Evolutionary conservation across 2,797 vertebrate species (phyloP).

Genomic region (Agapornis canus): DNA sequence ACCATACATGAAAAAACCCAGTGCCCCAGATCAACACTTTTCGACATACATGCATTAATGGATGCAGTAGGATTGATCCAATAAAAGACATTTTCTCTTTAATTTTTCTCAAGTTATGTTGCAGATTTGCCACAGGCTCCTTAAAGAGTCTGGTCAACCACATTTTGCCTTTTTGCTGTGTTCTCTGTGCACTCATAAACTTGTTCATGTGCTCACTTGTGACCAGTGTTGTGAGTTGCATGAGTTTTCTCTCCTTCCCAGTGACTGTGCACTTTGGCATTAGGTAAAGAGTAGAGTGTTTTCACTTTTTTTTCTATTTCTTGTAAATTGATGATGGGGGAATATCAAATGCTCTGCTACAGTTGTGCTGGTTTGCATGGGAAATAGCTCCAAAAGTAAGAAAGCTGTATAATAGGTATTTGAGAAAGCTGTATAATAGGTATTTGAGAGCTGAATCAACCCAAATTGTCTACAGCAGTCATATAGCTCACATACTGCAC

Average conservation of each 20-base stretch:
- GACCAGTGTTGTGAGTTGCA: fast-evolving
- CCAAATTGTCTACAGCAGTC: neutral
- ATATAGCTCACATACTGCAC: neutral
- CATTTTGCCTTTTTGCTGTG: neutral
- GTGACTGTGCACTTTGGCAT: neutral
- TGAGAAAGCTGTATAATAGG: neutral
- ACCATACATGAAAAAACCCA: neutral
- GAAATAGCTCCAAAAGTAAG: neutral
- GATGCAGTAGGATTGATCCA: neutral
- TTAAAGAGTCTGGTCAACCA: neutral
- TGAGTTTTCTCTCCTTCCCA: neutral
- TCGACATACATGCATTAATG: fast-evolving
- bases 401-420: neutral
- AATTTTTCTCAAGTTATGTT: neutral
- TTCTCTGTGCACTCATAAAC: neutral
- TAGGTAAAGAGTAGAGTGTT: neutral
- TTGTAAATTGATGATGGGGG: neutral
- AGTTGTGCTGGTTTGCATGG: neutral
- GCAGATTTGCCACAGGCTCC: neutral
- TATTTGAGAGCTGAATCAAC: neutral
- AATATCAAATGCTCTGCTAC: neutral
- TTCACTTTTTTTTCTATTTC: neutral
- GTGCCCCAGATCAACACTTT: neutral
- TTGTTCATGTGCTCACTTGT: neutral
- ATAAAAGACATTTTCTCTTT: neutral